phyloP scores from a whole-genome alignment of 2,888 invertebrate species.

The Plusia festucae region DNA sequence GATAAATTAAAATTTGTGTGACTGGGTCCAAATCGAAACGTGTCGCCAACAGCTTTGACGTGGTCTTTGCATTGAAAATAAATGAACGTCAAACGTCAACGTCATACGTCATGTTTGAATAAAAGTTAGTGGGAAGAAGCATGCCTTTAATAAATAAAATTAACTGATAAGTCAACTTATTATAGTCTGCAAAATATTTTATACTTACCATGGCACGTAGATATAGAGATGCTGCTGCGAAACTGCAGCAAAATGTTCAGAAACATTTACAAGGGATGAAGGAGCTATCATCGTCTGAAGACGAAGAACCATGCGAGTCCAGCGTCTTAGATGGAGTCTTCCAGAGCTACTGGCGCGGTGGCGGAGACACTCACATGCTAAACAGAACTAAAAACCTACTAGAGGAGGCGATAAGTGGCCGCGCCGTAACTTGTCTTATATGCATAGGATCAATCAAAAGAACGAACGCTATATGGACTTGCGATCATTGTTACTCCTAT shows the following conservation, averaged over 20 bases:
- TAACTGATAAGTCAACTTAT: slow-evolving; percentile 1
- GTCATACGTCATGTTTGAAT: not conserved
- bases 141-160: slow-evolving; percentile 15
- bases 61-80: slow-evolving; percentile 1
- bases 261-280: slow-evolving; percentile 83
- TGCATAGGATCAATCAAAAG: slow-evolving; percentile 96
- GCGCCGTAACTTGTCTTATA: slow-evolving; percentile 95
- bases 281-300: slow-evolving; percentile 84
- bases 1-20: not conserved
- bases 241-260: slow-evolving; percentile 83
- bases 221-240: slow-evolving; percentile 83
- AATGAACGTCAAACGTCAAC: slow-evolving; percentile 18
- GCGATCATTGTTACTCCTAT: slow-evolving; percentile 94
- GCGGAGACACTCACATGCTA: slow-evolving; percentile 80
- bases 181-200: not conserved
- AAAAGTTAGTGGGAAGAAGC: not conserved
- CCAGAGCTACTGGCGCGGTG: slow-evolving; percentile 79
- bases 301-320: slow-evolving; percentile 81
- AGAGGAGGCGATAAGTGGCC: slow-evolving; percentile 94
- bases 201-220: slow-evolving; percentile 76
- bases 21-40: not conserved
- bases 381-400: slow-evolving; percentile 92
- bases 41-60: slow-evolving; percentile 4
- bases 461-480: slow-evolving; percentile 96
- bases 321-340: slow-evolving; percentile 81